A percentile compares a stretch with the other conserved stretches of the same genome.
These are phyloP conservation scores for Synanthedon myopaeformis DNA, from an alignment of 2,888 invertebrate species.

Conservation along the genomic window DNA sequence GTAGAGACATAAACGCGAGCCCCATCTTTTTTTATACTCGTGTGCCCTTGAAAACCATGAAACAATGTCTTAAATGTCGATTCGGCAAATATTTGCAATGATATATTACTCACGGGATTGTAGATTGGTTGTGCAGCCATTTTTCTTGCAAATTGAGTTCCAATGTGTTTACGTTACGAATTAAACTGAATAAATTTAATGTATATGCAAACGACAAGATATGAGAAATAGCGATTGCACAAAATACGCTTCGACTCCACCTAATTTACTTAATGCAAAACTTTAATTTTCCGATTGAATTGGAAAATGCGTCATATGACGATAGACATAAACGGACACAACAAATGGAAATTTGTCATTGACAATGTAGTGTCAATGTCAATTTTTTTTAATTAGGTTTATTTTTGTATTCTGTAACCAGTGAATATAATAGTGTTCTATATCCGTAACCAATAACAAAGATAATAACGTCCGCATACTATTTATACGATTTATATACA, in stretches of 20 bases:
- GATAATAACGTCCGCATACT: too few species aligned
- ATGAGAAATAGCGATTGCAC: constrained; percentile 9
- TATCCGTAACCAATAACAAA: too few species aligned
- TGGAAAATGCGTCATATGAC: constrained; percentile 37
- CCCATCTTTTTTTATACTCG: constrained; percentile 13
- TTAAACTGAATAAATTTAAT: too few species aligned
- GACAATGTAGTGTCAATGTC: neutral
- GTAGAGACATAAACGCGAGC: neutral
- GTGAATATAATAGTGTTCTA: too few species aligned
- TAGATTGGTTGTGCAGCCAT: constrained; percentile 52
- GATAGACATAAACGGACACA: neutral
- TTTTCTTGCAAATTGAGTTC: constrained; percentile 7
- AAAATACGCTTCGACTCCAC: constrained; percentile 28
- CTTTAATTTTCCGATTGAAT: constrained; percentile 24
- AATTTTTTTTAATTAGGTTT: too few species aligned
- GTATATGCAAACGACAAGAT: too few species aligned
- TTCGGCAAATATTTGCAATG: constrained; percentile 7
- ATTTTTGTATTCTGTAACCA: too few species aligned
- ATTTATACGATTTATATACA: too few species aligned
- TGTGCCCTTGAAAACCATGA: constrained; percentile 42
- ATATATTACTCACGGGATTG: constrained; percentile 43
- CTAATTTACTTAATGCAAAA: constrained; percentile 16
- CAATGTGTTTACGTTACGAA: too few species aligned
- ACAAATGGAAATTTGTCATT: neutral
- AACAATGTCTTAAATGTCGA: constrained; percentile 13